Conservation (phyloP, 2,888 invertebrate genomes). For the Tinea semifulvella region DNA sequence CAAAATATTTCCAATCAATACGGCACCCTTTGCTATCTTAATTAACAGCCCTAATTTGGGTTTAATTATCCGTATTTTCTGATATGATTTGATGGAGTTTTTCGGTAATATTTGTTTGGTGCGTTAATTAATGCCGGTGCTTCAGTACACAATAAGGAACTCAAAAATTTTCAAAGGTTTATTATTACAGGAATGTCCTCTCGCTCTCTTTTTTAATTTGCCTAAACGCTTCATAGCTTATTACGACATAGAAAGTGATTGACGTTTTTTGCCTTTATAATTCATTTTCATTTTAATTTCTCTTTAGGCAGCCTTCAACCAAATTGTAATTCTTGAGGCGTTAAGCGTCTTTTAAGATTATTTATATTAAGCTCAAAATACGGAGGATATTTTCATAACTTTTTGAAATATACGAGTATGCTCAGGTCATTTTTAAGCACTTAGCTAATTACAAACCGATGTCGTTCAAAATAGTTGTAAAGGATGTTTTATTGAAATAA, state of each 20-base stretch:
- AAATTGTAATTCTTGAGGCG: conserved; percentile 6
- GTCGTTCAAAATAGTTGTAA: no score
- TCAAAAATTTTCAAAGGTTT: conserved; percentile 23
- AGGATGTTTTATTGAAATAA: no score
- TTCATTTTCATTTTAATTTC: conserved; percentile 13
- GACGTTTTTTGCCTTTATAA: conserved; percentile 12
- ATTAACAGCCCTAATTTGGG: neutral
- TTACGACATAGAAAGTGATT: conserved; percentile 12
- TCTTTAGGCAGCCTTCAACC: conserved; percentile 6
- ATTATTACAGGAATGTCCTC: conserved; percentile 28
- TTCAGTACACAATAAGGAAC: conserved; percentile 30
- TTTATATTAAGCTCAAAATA: neutral
- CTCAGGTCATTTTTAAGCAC: no score
- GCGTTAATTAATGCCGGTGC: conserved; percentile 42
- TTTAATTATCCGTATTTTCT: neutral
- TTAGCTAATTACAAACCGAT: no score
- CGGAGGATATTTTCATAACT: no score
- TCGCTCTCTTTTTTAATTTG: conserved; percentile 8
- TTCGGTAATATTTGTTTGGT: conserved; percentile 36
- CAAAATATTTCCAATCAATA: no score
- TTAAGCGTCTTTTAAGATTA: conserved; percentile 9
- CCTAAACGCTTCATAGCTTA: conserved; percentile 12
- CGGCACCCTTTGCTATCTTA: neutral
- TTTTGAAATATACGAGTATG: no score
- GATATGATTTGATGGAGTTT: conserved; percentile 38